These are phyloP conservation scores for Acholoe squamosa DNA, from an alignment of 2,888 invertebrate genomes.

Conservation along the genomic window DNA sequence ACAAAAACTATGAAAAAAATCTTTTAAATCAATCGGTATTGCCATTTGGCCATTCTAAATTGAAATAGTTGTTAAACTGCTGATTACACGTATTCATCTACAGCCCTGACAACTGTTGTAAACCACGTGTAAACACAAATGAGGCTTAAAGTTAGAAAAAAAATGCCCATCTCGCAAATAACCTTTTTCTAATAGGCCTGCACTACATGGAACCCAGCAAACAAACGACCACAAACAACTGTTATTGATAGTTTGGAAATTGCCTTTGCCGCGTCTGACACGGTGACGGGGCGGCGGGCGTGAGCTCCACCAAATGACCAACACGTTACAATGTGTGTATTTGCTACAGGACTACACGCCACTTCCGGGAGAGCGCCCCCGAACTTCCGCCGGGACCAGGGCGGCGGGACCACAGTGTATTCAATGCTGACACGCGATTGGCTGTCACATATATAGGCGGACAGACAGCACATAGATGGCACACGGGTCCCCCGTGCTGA, in stretches of 20 bases:
- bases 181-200: no score
- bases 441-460: neutral
- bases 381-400: neutral
- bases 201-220: neutral
- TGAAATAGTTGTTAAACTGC: no score
- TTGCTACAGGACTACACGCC: constrained; percentile 6
- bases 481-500: no score
- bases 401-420: neutral
- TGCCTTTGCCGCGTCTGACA: neutral
- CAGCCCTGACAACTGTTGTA: no score
- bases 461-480: no score
- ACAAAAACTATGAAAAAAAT: no score
- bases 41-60: no score
- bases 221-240: constrained; percentile 41
- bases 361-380: constrained; percentile 24
- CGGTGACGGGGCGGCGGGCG: neutral
- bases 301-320: constrained; percentile 11
- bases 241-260: constrained; percentile 44
- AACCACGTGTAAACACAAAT: no score
- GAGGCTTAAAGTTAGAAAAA: no score
- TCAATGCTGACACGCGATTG: constrained; percentile 18
- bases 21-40: no score
- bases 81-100: no score
- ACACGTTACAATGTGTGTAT: constrained; percentile 33
- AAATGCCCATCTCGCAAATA: no score